These are phyloP conservation scores for Selene dorsalis DNA, from an alignment of 2,797 vertebrate species.

Conservation along the genomic window DNA sequence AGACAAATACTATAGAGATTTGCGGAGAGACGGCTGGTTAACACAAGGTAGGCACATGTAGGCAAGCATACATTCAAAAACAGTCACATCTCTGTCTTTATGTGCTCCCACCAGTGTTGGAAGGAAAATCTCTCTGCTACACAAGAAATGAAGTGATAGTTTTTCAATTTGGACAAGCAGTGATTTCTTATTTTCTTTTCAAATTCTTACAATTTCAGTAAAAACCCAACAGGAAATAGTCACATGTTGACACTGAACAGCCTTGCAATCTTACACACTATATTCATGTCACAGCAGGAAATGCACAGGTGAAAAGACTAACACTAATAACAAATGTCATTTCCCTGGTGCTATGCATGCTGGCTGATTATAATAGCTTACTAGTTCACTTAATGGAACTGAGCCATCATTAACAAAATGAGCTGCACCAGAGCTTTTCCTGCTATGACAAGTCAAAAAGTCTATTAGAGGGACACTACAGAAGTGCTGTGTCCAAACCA, in stretches of 20 bases:
- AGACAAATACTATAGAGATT: slow-evolving; percentile 31
- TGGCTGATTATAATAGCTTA: slow-evolving; percentile 18
- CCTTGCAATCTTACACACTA: slow-evolving; percentile 1
- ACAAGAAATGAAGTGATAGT: background rate
- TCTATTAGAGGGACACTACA: slow-evolving; percentile 1
- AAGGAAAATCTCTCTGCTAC: background rate
- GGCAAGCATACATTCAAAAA: slow-evolving; percentile 12
- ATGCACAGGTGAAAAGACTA: slow-evolving; percentile 34
- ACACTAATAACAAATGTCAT: slow-evolving; percentile 22
- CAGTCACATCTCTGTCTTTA: background rate
- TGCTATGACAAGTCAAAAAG: slow-evolving; percentile 18
- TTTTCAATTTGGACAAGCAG: slow-evolving; percentile 4
- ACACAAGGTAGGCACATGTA: slow-evolving; percentile 10
- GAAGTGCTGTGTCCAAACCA: slow-evolving; percentile 4
- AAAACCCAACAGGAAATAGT: slow-evolving; percentile 24
- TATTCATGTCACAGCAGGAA: slow-evolving; percentile 27
- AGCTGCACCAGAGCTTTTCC: background rate
- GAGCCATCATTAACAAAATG: slow-evolving; percentile 31
- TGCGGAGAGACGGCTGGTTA: slow-evolving; percentile 20
- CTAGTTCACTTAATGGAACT: slow-evolving; percentile 29
- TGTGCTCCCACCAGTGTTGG: background rate
- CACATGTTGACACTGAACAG: background rate
- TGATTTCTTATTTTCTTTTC: slow-evolving; percentile 10
- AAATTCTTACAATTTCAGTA: slow-evolving; percentile 2
- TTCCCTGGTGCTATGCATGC: background rate